These are phyloP conservation scores for Phoenoteleia sp. DNA, from an alignment of 2,888 invertebrate species.

Conservation along the genomic window DNA sequence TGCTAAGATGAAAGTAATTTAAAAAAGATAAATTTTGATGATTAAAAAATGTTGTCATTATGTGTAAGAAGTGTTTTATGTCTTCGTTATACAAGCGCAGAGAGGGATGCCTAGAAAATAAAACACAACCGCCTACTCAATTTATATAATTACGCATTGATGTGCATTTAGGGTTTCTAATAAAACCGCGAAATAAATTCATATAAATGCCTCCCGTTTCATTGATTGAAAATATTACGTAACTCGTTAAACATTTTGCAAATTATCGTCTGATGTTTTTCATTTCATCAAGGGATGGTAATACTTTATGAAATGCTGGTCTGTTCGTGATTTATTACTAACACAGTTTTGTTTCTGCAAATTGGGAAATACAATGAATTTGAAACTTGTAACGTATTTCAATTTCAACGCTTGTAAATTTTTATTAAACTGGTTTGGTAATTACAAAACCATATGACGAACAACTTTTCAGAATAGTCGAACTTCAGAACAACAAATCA, in stretches of 20 bases:
- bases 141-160: constrained; percentile 41
- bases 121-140: constrained; percentile 3
- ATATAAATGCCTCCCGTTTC: not conserved
- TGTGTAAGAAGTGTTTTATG: constrained; percentile 11
- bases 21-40: constrained; percentile 35
- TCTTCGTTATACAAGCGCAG: constrained; percentile 19
- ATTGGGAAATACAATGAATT: constrained; percentile 14
- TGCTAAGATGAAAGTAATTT: constrained; percentile 33
- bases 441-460: not conserved
- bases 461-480: too few relatives aligned
- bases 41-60: constrained; percentile 9
- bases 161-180: constrained; percentile 4
- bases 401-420: constrained; percentile 6
- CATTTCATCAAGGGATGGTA: not conserved
- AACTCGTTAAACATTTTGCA: not conserved
- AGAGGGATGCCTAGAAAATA: constrained; percentile 41
- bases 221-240: not conserved
- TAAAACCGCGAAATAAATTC: constrained; percentile 9
- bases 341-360: not conserved
- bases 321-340: not conserved
- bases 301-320: not conserved
- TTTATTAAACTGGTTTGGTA: not conserved
- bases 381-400: constrained; percentile 1
- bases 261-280: not conserved
- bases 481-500: too few relatives aligned